phyloP scores from a whole-genome alignment of 2,888 invertebrate genomes.

The Phaedon cochleariae region DNA sequence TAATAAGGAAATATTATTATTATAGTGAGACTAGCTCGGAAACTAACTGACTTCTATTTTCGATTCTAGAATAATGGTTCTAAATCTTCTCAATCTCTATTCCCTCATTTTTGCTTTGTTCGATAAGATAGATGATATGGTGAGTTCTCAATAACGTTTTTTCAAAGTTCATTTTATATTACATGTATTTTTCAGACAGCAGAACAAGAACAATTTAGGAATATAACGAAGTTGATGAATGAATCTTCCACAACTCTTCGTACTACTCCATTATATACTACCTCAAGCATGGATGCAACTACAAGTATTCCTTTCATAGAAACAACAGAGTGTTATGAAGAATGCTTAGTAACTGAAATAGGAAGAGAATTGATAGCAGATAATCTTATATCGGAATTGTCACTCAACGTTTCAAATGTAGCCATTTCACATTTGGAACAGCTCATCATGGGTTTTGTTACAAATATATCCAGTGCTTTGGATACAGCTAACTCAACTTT shows the following conservation, averaged over 20 bases:
- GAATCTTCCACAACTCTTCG: background rate
- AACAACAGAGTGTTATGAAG: background rate
- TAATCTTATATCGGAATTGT: slow-evolving; percentile 3
- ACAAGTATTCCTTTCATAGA: background rate
- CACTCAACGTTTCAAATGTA: background rate
- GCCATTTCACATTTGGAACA: background rate
- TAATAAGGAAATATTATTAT: too few species aligned
- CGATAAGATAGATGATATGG: slow-evolving; percentile 85
- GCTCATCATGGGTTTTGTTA: background rate
- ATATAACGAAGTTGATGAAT: slow-evolving; percentile 49
- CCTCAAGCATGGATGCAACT: background rate
- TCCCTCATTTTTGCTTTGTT: slow-evolving; percentile 93
- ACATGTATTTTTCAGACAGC: slow-evolving; percentile 59
- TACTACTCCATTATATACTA: background rate
- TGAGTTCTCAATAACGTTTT: slow-evolving; percentile 51
- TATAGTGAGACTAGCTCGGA: too few species aligned
- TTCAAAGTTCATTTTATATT: background rate
- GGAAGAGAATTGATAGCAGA: background rate
- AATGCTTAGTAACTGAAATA: background rate
- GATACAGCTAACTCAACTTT: background rate
- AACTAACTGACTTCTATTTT: too few species aligned
- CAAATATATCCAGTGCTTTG: background rate
- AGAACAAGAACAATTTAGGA: slow-evolving; percentile 66
- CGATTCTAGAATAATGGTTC: slow-evolving; percentile 85
- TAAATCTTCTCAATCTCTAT: slow-evolving; percentile 94